Percentiles rank a stretch among this genome's conserved stretches.
Evolutionary conservation across 2,888 invertebrate genomes (phyloP).

Genomic region (Drosophila suboccidentalis): DNA sequence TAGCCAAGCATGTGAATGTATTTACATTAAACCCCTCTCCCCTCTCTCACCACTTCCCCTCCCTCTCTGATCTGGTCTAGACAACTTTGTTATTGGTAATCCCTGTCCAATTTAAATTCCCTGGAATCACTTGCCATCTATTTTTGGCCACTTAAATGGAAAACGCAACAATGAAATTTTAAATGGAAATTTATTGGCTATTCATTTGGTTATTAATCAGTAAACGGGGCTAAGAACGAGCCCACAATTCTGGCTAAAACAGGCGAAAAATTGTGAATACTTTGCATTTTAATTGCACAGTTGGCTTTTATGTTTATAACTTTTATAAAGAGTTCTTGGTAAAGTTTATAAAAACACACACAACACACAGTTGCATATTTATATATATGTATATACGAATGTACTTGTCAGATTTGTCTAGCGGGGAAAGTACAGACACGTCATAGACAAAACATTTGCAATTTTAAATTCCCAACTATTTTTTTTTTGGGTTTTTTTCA

Average conservation of each 20-base stretch:
- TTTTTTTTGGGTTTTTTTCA: constrained; percentile 13
- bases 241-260: constrained; percentile 39
- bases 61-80: background rate
- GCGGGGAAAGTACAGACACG: constrained; percentile 52
- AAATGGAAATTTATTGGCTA: constrained; percentile 39
- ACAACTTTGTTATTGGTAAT: background rate
- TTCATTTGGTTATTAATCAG: constrained; percentile 25
- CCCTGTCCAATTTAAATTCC: constrained; percentile 30
- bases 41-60: background rate
- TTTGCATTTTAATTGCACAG: constrained; percentile 63
- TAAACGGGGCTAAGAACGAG: constrained; percentile 23
- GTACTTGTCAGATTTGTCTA: constrained; percentile 35
- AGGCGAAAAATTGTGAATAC: constrained; percentile 26
- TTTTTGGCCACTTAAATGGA: constrained; percentile 53
- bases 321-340: constrained; percentile 52
- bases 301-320: constrained; percentile 32
- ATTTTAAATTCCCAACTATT: background rate
- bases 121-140: constrained; percentile 35
- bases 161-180: constrained; percentile 41
- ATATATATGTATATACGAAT: constrained; percentile 11
- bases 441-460: constrained; percentile 44
- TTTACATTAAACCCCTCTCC: background rate
- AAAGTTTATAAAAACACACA: constrained; percentile 61
- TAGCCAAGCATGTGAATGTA: constrained; percentile 1
- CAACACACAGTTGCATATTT: constrained; percentile 10